These are phyloP conservation scores for Metalampra italica DNA, from an alignment of 2,888 invertebrate species.

Conservation along the genomic window DNA sequence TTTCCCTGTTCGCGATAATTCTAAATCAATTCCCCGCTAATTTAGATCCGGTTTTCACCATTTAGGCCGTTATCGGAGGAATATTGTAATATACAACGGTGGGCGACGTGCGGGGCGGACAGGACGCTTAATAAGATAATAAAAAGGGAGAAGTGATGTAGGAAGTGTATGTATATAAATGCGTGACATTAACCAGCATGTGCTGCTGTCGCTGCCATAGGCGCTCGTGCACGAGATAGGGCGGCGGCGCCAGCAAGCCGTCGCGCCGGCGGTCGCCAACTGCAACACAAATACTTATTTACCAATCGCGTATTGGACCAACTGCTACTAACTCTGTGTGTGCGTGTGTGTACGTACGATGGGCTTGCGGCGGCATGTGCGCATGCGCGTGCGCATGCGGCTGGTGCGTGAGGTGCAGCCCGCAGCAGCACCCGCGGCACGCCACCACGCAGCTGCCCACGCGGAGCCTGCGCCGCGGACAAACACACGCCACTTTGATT, in stretches of 20 bases:
- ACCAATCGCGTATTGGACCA: no score
- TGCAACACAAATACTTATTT: slow-evolving; percentile 15
- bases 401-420: slow-evolving; percentile 18
- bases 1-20: no score
- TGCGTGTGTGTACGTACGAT: slow-evolving; percentile 23
- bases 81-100: no score
- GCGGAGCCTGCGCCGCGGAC: slow-evolving; percentile 39
- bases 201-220: slow-evolving; percentile 87
- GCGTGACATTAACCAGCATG: slow-evolving; percentile 56
- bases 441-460: slow-evolving; percentile 38
- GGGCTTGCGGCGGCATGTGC: slow-evolving; percentile 42
- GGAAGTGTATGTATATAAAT: no score
- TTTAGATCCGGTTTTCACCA: no score
- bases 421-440: slow-evolving; percentile 58
- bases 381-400: slow-evolving; percentile 22
- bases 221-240: slow-evolving; percentile 86
- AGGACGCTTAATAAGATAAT: no score
- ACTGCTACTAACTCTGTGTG: no score
- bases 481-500: no score
- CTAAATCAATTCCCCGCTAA: no score
- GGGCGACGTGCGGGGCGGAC: no score
- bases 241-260: slow-evolving; percentile 66
- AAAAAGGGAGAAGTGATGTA: no score
- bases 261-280: slow-evolving; percentile 58
- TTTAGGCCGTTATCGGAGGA: no score